Base-by-base conservation (phyloP, 2,888 invertebrate species). In the Ectobius pallidus region DNA sequence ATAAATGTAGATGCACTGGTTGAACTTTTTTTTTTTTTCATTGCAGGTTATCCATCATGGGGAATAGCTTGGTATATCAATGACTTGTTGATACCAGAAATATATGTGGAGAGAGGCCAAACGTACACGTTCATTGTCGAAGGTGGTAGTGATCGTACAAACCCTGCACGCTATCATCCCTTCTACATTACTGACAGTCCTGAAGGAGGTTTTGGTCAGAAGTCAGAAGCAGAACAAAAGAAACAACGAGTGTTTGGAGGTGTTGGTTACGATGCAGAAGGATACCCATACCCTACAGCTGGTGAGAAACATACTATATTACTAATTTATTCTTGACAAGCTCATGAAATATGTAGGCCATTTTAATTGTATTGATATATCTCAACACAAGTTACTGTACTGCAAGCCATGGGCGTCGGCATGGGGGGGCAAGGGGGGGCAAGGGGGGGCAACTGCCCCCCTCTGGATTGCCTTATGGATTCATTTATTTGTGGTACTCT, bases 61-160 rank as follows among this genome's bases (percentile, higher is more conserved):
- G 95, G 95, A 72, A 93, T 96, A 76, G 93, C 94, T 20, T 96
- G 95, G 95, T 97, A 95, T 85, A 90, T 97, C 80, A 96, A 97
- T 83, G 95, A 95, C 79, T 86, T 91, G 76, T 87, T 97, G 22
- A 94, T 96, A 76, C 97, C 97, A 0, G 96, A 96, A 84, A 85
- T 97, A 34, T 92, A 92, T 69, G 92, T 97, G 74, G 94, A 95
- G 81, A 86, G 96, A 61, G 96, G 95, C 1, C 89, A 91, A 80
- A 94, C 91, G 0, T 96, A 96, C 84, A 92, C 91, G 39, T 96
- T 96, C 82, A 82, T 89, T 27, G 91, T 96, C 0, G 96, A 96
- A 83, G 95, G 95, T 46, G 94, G 95, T 9, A 89, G 91, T 77
- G 92, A 95, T 81, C 86, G 89, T 69, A 88, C 91, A 32, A 92